Evolutionary conservation across 2,113 vertebrate species (phyloP), one percentile per base, ranked within the genome.

Genomic region (Tapirus terrestris): DNA sequence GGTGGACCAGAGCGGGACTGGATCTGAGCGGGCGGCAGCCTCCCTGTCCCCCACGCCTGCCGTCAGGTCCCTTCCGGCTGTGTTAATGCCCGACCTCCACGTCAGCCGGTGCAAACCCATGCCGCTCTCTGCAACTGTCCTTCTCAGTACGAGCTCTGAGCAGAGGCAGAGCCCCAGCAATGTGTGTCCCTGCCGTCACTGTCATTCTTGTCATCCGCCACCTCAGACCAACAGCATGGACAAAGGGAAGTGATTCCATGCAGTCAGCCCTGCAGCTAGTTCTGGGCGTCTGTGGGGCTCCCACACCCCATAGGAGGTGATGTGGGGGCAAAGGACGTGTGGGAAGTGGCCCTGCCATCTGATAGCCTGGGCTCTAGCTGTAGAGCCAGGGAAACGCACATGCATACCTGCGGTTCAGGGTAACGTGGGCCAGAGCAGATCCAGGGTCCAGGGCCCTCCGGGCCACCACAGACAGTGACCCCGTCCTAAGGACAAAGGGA

Each of bases 211-310:
- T 27, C 7, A 36, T 53, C 51, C 4, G 13, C 53, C 53, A 3
- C 29, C 43, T 16, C 60, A 65, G 39, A 33, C 60, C 43, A 65
- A 60, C 43, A 27, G 2, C 0, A 10, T 23, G 81, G 31, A 60
- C 1, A 10, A 17, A 39, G 56, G 1, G 11, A 27, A 13, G 51
- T 4, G 81, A 11, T 33, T 83, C 81, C 0, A 0, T n/a, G 43
- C 29, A n/a, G 11, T 25, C 61, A 33, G 10, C 25, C 60, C 29
- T 33, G 81, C 10, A 23, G 60, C 29, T 3, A 43, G 60, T 8
- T 27, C 63, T 33, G 29, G 6, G 33, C 6, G 8, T 23, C 20
- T 8, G 18, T 8, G 58, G 58, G 58, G 58, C 58, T 23, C 58
- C 21, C 58, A 60, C 58, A 14, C 12, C 81, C 81, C 21, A 17